These are phyloP conservation scores for Hololepta plana DNA, from an alignment of 2,888 invertebrate genomes.

Conservation along the genomic window DNA sequence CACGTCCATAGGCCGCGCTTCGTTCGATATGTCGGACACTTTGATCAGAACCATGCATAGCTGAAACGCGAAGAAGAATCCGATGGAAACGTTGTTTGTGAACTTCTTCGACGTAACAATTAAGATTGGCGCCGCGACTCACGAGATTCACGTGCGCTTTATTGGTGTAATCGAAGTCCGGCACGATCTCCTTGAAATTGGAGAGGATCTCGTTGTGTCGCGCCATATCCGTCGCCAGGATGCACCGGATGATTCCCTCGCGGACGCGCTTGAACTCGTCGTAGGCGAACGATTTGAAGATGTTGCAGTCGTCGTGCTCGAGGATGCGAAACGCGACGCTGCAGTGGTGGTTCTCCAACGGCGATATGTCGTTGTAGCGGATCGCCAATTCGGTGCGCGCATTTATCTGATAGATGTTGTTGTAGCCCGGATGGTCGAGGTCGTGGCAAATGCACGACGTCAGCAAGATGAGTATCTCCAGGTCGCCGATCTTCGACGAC, in stretches of 20 bases:
- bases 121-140: constrained; percentile 17
- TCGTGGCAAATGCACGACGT: constrained; percentile 70
- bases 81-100: no score
- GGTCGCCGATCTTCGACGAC: constrained; percentile 46
- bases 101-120: background rate
- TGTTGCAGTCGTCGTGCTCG: constrained; percentile 63
- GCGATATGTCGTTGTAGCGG: constrained; percentile 73
- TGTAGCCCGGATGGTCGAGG: constrained; percentile 60
- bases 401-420: constrained; percentile 68
- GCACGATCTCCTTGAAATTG: constrained; percentile 47
- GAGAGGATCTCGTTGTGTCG: constrained; percentile 60
- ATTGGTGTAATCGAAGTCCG: constrained; percentile 47
- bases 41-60: constrained; percentile 66
- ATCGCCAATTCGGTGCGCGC: constrained; percentile 67
- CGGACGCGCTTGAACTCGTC: constrained; percentile 45
- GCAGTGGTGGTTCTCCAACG: constrained; percentile 73
- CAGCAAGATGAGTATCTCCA: constrained; percentile 58
- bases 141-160: constrained; percentile 55
- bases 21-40: constrained; percentile 71
- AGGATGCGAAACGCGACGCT: constrained; percentile 67
- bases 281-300: constrained; percentile 47
- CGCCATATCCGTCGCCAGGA: constrained; percentile 63
- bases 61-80: no score
- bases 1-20: constrained; percentile 64
- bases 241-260: constrained; percentile 63